Evolutionary conservation across 2,113 vertebrate species (phyloP).

Genomic region (Rhinogobius similis): DNA sequence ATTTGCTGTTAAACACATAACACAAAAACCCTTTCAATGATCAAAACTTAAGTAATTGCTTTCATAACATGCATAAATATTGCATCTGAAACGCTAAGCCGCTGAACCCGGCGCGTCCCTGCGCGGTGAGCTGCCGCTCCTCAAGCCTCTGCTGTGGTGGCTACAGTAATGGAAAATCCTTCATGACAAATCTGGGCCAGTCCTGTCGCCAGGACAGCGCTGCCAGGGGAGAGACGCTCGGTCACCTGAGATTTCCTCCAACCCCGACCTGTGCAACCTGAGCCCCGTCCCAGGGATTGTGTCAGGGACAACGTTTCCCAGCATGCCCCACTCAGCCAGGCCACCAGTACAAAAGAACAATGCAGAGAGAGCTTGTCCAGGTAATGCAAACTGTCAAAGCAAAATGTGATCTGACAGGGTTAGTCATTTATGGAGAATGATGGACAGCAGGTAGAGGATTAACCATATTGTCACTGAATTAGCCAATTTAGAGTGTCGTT

Average conservation of each 20-base stretch:
- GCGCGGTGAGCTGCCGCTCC: neutral
- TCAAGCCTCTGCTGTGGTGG: slow-evolving; percentile 20
- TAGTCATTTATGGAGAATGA: slow-evolving; percentile 31
- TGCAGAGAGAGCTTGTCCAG: slow-evolving; percentile 35
- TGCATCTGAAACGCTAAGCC: neutral
- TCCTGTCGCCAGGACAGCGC: slow-evolving; percentile 73
- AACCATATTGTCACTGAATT: no score
- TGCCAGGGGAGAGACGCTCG: slow-evolving; percentile 70
- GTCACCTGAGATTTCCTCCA: slow-evolving; percentile 82
- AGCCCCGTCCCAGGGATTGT: slow-evolving; percentile 74
- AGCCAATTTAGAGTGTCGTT: neutral
- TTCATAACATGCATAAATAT: neutral
- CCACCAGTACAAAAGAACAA: slow-evolving; percentile 52
- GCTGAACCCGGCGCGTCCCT: neutral
- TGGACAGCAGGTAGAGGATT: neutral
- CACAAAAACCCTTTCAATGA: no score
- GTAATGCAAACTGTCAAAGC: slow-evolving; percentile 42
- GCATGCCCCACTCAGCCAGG: slow-evolving; percentile 57
- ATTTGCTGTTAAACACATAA: no score
- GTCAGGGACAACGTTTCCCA: slow-evolving; percentile 74
- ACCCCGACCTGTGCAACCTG: slow-evolving; percentile 73
- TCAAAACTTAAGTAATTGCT: no score
- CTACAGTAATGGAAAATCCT: slow-evolving; percentile 78
- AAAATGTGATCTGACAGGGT: slow-evolving; percentile 35
- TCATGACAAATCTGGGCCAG: slow-evolving; percentile 78